Evolutionary conservation across 2,797 vertebrate species (phyloP).

Genomic region (Falco concolor): DNA sequence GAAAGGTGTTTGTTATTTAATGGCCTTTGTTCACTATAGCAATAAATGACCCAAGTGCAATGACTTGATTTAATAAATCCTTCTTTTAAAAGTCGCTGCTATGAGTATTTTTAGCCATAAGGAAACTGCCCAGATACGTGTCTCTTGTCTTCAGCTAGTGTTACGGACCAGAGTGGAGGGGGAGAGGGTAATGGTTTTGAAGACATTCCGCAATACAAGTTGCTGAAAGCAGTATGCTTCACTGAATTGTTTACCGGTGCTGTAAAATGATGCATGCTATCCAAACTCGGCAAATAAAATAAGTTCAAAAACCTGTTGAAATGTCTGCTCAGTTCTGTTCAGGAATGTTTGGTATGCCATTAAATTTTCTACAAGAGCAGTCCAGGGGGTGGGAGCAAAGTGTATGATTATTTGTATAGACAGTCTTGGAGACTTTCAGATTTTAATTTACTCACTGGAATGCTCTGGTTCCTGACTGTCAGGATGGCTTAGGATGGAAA

Average conservation of each 20-base stretch:
- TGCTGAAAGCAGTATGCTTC: slow-evolving; percentile 73
- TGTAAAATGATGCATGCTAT: slow-evolving; percentile 84
- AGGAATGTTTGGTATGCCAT: background rate
- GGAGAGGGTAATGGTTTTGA: slow-evolving; percentile 39
- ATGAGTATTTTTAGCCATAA: slow-evolving; percentile 70
- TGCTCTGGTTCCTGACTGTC: background rate
- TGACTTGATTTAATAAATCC: slow-evolving; percentile 71
- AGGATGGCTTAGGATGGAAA: background rate
- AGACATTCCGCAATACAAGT: slow-evolving; percentile 80
- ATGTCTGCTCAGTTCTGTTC: background rate
- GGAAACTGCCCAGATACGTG: slow-evolving; percentile 24
- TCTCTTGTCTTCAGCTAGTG: slow-evolving; percentile 25
- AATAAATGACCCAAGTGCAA: slow-evolving; percentile 80
- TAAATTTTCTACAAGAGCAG: background rate
- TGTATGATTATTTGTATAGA: background rate
- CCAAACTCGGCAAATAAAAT: slow-evolving; percentile 62
- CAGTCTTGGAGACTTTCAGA: background rate
- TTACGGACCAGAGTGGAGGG: slow-evolving; percentile 38
- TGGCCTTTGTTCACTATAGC: slow-evolving; percentile 76
- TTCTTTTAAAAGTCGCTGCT: slow-evolving; percentile 72
- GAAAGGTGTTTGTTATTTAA: slow-evolving; percentile 54
- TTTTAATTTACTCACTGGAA: background rate
- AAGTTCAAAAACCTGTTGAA: slow-evolving; percentile 41
- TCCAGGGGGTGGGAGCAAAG: background rate
- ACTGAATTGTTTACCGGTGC: slow-evolving; percentile 85